Conservation (phyloP, 1,140 invertebrate species). For the Zaprionus lachaisei region DNA sequence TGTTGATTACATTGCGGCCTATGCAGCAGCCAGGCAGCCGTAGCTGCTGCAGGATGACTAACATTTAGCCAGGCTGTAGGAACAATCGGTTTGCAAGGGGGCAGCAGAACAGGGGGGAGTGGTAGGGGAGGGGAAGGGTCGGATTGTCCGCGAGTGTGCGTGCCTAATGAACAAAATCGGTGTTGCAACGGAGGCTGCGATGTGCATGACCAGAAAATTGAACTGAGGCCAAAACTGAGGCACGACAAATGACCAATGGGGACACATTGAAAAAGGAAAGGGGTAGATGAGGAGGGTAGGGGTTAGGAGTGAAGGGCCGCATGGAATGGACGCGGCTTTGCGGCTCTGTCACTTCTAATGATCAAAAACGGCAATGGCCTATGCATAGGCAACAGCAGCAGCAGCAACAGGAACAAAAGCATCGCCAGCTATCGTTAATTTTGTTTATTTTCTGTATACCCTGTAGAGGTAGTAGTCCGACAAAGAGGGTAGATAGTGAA, state of each 20-base stretch:
- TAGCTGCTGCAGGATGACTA: slow-evolving; percentile 15
- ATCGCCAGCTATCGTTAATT: slow-evolving; percentile 58
- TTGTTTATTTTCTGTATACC: slow-evolving; percentile 57
- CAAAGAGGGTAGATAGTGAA: not conserved
- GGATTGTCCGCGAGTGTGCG: slow-evolving; percentile 38
- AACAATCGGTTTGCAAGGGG: slow-evolving; percentile 26
- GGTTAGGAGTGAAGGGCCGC: not conserved
- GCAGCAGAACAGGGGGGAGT: not conserved
- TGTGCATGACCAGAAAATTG: slow-evolving; percentile 82
- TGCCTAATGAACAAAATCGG: slow-evolving; percentile 77
- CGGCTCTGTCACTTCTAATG: slow-evolving; percentile 74
- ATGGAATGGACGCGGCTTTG: slow-evolving; percentile 51
- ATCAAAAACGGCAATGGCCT: slow-evolving; percentile 45
- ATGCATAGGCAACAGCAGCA: slow-evolving; percentile 15
- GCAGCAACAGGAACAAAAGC: slow-evolving; percentile 28
- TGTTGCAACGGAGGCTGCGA: slow-evolving; percentile 64
- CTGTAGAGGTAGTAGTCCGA: not conserved
- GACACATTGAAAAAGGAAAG: slow-evolving; percentile 7
- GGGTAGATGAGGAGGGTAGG: too few species aligned
- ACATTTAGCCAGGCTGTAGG: slow-evolving; percentile 26
- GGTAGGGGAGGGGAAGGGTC: slow-evolving; percentile 18
- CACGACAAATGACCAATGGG: slow-evolving; percentile 67
- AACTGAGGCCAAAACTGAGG: slow-evolving; percentile 70
- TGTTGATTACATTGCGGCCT: slow-evolving; percentile 74
- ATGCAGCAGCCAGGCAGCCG: slow-evolving; percentile 27